Evolutionary conservation across 2,113 vertebrate genomes (phyloP).

Genomic region (Nothocercus julius): DNA sequence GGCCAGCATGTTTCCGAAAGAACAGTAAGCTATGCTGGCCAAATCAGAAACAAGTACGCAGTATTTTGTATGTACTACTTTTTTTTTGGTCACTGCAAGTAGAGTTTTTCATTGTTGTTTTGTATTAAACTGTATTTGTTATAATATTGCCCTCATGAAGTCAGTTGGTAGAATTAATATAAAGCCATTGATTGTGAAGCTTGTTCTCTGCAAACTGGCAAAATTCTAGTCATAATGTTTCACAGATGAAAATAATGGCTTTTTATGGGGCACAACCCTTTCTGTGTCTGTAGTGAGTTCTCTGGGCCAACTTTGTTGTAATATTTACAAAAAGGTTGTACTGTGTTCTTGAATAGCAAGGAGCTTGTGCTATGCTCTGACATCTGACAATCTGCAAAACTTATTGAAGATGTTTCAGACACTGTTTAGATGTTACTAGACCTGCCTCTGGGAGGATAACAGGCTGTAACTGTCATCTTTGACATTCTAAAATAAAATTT

Average conservation of each 20-base stretch:
- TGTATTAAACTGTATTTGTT: neutral
- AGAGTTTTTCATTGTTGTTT: neutral
- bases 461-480: neutral
- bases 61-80: neutral
- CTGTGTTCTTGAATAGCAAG: neutral
- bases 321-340: neutral
- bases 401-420: neutral
- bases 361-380: neutral
- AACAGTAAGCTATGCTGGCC: neutral
- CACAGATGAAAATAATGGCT: neutral
- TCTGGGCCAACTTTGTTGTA: neutral
- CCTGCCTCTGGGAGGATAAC: neutral
- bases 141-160: neutral
- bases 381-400: neutral
- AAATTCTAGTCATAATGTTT: neutral
- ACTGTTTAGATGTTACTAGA: neutral
- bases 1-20: neutral
- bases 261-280: neutral
- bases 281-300: neutral
- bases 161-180: neutral
- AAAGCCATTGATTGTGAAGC: neutral
- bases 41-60: neutral
- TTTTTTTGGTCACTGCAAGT: neutral
- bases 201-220: neutral
- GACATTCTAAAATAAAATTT: neutral